Evolutionary conservation across 2,888 invertebrate species (phyloP), one percentile per base, ranked within the genome.

Genomic region (Isotomurus palustris): DNA sequence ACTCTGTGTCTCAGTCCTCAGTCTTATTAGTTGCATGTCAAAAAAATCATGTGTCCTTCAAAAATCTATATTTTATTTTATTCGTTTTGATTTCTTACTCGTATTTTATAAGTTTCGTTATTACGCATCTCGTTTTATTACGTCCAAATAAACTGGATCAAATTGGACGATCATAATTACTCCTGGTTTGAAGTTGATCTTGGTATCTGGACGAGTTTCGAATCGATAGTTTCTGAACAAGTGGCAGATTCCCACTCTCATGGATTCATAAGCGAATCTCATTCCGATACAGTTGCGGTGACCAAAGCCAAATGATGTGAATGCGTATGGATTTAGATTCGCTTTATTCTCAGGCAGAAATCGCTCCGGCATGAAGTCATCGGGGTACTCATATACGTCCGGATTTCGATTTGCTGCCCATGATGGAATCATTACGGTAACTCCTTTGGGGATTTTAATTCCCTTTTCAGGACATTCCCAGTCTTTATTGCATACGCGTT

Each of bases 351-450:
- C 58, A 1, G 66, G 64, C 24, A 69, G 50, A 52, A 67, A 67
- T 41, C 67, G 25, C 22, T 69, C 66, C 0, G 68, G 68, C 19
- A 58, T 51, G 41, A 65, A 69, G 25, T 27, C 17, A 10, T 69
- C 62, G 1, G 69, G 67, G 1, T 53, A 19, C 32, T 69, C 66
- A 43, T 53, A 69, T 53, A 58, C 48, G 3, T 56, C 41, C 3
- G 69, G 62, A 58, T 67, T 54, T 48, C 67, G 48, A 45, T 66
- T 60, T 1, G 53, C 58, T 8, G 67, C 51, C 63, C 64, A 66
- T 24, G 60, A 22, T 2, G 66, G 54, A 10, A 67, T 35, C 44
- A 61, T 53, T 1, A 62, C 59, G 6, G 48, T 27, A 43, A 61
- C 62, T 3, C 63, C 69, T 32, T 67, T 66, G 28, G 53, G 62